These are phyloP conservation scores for Elysia crispata DNA, from an alignment of 2,888 invertebrate genomes.

Conservation along the genomic window DNA sequence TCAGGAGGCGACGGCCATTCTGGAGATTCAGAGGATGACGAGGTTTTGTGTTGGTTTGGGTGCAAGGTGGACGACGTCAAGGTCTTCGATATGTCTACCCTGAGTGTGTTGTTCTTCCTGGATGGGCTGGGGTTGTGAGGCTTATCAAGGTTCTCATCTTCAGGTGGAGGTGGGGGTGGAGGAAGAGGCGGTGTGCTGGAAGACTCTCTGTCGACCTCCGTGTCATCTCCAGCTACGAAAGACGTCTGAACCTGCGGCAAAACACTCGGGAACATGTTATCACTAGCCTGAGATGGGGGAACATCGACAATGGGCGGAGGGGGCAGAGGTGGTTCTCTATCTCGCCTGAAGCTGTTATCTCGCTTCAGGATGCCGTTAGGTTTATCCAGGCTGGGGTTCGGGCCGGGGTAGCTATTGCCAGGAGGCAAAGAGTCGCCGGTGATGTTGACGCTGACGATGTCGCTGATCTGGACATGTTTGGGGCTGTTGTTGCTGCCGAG, in stretches of 20 bases:
- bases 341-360: conserved; percentile 43
- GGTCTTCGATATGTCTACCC: conserved; percentile 42
- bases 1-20: conserved; percentile 75
- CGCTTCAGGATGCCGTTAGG: conserved; percentile 52
- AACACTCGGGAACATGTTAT: background rate
- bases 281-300: background rate
- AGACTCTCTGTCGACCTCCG: background rate
- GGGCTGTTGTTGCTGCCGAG: conserved; percentile 43
- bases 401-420: conserved; percentile 30
- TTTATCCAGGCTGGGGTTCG: conserved; percentile 46
- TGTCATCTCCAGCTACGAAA: conserved; percentile 2
- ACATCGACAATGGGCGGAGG: conserved; percentile 25
- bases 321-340: conserved; percentile 10
- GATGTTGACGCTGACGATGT: conserved; percentile 50
- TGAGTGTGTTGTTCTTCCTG: conserved; percentile 33
- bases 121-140: conserved; percentile 32
- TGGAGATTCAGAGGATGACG: conserved; percentile 78
- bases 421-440: conserved; percentile 12
- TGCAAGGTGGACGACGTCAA: conserved; percentile 36
- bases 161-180: conserved; percentile 19
- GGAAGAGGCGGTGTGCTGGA: conserved; percentile 36
- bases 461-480: conserved; percentile 52
- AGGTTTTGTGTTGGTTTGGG: conserved; percentile 47
- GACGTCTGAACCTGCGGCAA: conserved; percentile 34
- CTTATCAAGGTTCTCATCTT: conserved; percentile 3